phyloP scores from a whole-genome alignment of 2,797 vertebrate genomes.

The Gadopsis bispinosus region DNA sequence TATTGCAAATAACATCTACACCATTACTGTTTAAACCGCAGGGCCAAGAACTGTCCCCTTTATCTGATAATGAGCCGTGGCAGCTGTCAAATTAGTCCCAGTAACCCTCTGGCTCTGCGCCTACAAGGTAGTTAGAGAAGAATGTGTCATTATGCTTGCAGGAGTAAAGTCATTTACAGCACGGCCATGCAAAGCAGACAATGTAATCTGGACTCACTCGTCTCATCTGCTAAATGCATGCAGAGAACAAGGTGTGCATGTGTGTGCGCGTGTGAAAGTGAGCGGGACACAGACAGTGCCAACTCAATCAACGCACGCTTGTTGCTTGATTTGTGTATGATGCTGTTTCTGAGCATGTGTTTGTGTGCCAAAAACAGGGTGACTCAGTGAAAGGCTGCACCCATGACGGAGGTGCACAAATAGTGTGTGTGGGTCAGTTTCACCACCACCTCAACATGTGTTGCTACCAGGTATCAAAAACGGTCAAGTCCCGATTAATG shows the following conservation, averaged over 20 bases:
- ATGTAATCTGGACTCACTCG: conserved; percentile 18
- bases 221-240: conserved; percentile 37
- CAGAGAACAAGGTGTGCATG: conserved; percentile 38
- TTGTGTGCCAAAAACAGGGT: conserved; percentile 50
- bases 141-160: conserved; percentile 56
- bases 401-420: conserved; percentile 51
- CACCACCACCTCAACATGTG: neutral
- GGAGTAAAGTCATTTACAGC: conserved; percentile 51
- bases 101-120: conserved; percentile 63
- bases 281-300: conserved; percentile 26
- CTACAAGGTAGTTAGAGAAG: conserved; percentile 63
- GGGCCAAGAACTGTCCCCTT: conserved; percentile 63
- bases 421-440: conserved; percentile 42
- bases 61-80: conserved; percentile 74
- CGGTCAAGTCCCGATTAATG: neutral
- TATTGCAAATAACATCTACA: conserved; percentile 59
- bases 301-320: conserved; percentile 31
- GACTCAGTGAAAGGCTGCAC: conserved; percentile 61
- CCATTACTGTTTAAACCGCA: conserved; percentile 58
- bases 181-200: conserved; percentile 39
- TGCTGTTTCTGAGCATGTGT: conserved; percentile 33
- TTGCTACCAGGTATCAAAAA: neutral
- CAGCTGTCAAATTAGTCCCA: conserved; percentile 80
- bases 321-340: conserved; percentile 52
- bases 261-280: conserved; percentile 35